Conservation (phyloP, 2,888 invertebrate species). For the Incurvaria masculella region DNA sequence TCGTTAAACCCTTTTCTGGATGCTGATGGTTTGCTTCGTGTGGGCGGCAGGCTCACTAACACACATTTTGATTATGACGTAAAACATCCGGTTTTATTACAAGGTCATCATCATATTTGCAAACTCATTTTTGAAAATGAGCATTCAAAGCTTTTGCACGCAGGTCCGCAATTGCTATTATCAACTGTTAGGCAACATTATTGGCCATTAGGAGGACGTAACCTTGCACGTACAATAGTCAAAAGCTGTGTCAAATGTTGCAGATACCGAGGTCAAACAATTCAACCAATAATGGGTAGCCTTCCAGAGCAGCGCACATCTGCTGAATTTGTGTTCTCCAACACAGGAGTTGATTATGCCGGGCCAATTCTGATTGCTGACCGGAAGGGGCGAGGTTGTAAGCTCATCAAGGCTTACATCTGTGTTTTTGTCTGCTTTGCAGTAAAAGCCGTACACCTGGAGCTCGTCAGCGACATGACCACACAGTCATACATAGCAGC, state of each 20-base stretch:
- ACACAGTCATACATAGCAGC: slow-evolving; percentile 15
- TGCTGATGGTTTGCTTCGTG: too few relatives aligned
- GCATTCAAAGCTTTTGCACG: too few relatives aligned
- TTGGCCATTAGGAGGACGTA: slow-evolving; percentile 11
- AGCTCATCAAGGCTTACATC: slow-evolving; percentile 15
- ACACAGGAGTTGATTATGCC: slow-evolving; percentile 16
- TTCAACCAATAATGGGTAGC: slow-evolving; percentile 9
- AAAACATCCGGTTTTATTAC: too few relatives aligned
- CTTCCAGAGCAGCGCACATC: slow-evolving; percentile 10
- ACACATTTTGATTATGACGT: too few relatives aligned
- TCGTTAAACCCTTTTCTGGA: too few relatives aligned
- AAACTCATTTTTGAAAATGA: too few relatives aligned
- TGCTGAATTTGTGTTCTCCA: slow-evolving; percentile 12
- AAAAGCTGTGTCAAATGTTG: slow-evolving; percentile 10
- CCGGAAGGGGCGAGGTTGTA: slow-evolving; percentile 14
- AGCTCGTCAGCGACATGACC: slow-evolving; percentile 16
- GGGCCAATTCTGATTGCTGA: slow-evolving; percentile 16
- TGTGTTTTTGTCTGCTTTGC: slow-evolving; percentile 17
- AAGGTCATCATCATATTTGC: too few relatives aligned
- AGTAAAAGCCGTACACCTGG: slow-evolving; percentile 14
- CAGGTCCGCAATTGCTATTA: slow-evolving; percentile 12
- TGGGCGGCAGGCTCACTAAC: too few relatives aligned
- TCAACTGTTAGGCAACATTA: slow-evolving; percentile 10
- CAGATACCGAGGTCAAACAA: slow-evolving; percentile 9
- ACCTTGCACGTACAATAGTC: slow-evolving; percentile 9